Percentiles rank a stretch among this genome's conserved stretches.
Conservation (phyloP, 2,797 vertebrate genomes). For the Sarcoramphus papa region DNA sequence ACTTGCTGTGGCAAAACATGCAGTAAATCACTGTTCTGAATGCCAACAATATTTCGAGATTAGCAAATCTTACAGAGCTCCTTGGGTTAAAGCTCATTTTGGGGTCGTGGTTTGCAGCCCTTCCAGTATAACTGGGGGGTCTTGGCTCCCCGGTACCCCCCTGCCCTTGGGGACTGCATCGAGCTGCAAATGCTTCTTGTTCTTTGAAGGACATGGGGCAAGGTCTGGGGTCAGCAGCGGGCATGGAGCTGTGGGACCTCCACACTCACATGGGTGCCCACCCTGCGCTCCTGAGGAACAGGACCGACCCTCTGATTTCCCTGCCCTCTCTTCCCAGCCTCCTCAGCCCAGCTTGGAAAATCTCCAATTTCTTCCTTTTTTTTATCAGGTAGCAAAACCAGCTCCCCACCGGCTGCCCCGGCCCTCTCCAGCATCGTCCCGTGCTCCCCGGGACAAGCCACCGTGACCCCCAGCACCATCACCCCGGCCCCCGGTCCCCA, state of each 20-base stretch:
- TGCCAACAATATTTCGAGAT: slow-evolving; percentile 65
- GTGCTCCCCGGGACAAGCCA: neutral
- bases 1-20: slow-evolving; percentile 18
- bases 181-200: neutral
- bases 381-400: neutral
- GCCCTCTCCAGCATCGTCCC: neutral
- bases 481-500: fast-evolving
- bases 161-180: no score
- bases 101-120: neutral
- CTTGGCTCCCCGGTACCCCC: fast-evolving
- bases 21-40: slow-evolving; percentile 35
- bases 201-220: neutral
- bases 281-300: fast-evolving
- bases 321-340: neutral
- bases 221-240: neutral
- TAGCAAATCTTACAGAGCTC: slow-evolving; percentile 36
- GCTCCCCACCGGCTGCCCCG: fast-evolving
- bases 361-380: neutral
- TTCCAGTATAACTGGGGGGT: neutral
- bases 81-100: neutral
- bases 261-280: neutral
- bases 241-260: neutral
- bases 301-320: neutral
- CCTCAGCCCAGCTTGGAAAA: neutral
- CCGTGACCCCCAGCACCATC: fast-evolving